Percentiles rank a stretch among this genome's conserved stretches.
These are phyloP conservation scores for Alentia gelatinosa DNA, from an alignment of 2,888 invertebrate genomes.

Conservation along the genomic window DNA sequence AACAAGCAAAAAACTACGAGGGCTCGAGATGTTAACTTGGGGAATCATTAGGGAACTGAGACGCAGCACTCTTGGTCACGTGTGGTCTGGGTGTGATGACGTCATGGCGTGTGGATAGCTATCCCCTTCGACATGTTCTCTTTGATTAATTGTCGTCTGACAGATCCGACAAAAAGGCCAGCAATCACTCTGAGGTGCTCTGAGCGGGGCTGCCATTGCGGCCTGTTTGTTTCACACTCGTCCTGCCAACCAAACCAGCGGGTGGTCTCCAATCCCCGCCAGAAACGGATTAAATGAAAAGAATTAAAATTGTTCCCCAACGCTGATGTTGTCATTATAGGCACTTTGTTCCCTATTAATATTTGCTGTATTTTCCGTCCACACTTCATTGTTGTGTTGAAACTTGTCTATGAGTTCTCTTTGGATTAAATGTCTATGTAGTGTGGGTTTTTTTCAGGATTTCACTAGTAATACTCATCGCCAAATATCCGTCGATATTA, in stretches of 20 bases:
- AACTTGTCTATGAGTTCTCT: no score
- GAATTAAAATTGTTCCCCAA: no score
- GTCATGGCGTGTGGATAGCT: not conserved
- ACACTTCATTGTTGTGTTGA: no score
- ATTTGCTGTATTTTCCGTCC: no score
- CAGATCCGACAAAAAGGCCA: not conserved
- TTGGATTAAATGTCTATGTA: no score
- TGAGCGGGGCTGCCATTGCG: not conserved
- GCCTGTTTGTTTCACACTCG: not conserved
- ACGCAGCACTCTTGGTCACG: not conserved
- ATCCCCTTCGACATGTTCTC: not conserved
- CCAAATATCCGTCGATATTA: no score
- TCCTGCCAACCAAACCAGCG: not conserved
- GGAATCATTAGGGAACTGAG: not conserved
- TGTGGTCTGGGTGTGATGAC: not conserved
- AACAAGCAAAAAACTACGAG: not conserved
- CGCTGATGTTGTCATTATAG: no score
- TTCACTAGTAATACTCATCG: no score
- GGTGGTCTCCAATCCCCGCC: not conserved
- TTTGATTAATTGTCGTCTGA: conserved; percentile 22
- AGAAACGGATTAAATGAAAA: not conserved
- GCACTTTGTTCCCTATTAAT: no score
- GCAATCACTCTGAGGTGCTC: not conserved
- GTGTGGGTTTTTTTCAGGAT: no score
- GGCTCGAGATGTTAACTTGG: not conserved